Conservation (phyloP, 2,113 vertebrate genomes). For the Phocoena sinus region DNA sequence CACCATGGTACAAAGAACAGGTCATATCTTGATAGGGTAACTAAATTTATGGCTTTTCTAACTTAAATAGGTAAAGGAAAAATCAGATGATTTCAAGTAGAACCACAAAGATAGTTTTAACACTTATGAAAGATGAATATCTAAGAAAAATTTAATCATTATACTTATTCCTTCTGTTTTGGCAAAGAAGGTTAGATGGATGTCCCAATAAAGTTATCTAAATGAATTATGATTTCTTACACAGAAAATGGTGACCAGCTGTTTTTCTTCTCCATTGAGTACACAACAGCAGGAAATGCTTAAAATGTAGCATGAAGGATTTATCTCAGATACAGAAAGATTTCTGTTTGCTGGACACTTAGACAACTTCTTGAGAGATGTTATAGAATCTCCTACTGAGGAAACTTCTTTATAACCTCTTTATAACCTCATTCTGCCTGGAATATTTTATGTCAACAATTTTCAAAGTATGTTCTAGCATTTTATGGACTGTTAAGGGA, state of each 20-base stretch:
- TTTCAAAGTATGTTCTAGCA: background rate
- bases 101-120: background rate
- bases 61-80: background rate
- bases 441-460: slow-evolving; percentile 17
- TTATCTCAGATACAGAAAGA: slow-evolving; percentile 3
- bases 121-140: background rate
- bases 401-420: slow-evolving; percentile 39
- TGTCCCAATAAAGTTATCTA: background rate
- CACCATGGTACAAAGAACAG: background rate
- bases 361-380: background rate
- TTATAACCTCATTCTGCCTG: slow-evolving; percentile 45
- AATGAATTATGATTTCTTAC: background rate
- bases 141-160: background rate
- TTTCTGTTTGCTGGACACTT: background rate
- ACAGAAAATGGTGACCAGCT: background rate
- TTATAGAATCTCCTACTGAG: background rate
- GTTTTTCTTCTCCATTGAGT: background rate
- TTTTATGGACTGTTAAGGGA: background rate
- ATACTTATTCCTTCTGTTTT: background rate
- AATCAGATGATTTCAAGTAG: background rate
- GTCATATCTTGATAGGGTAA: background rate
- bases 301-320: background rate
- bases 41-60: background rate
- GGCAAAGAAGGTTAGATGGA: background rate
- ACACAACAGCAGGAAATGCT: background rate